Percentiles rank a stretch among this genome's conserved stretches.
phyloP scores from a whole-genome alignment of 2,797 vertebrate genomes.

The Euphonia xanthogaster region DNA sequence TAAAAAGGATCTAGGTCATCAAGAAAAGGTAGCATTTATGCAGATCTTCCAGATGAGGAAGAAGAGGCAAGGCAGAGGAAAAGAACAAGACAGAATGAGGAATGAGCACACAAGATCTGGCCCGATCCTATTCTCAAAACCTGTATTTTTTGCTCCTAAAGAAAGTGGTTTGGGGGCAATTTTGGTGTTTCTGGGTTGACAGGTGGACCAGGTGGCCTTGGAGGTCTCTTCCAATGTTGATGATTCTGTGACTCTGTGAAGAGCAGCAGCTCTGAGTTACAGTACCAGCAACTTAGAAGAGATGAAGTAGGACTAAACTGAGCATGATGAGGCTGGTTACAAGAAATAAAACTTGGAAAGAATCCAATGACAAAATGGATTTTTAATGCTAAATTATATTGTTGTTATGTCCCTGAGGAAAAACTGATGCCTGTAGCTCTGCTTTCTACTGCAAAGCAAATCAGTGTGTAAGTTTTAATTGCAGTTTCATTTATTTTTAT shows the following conservation, averaged over 20 bases:
- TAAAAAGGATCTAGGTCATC: background rate
- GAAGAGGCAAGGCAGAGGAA: background rate
- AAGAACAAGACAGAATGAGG: background rate
- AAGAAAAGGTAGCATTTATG: background rate
- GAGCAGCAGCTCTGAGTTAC: background rate
- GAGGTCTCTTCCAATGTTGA: background rate
- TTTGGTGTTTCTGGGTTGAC: background rate
- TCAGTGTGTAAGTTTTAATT: constrained; percentile 4
- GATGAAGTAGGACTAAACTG: background rate
- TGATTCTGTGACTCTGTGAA: background rate
- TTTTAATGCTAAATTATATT: constrained; percentile 2
- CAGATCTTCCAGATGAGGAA: background rate
- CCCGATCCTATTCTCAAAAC: background rate
- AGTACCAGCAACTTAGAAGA: background rate
- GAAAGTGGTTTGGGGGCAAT: rapidly evolving
- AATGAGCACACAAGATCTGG: background rate
- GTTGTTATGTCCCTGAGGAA: background rate
- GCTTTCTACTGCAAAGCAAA: background rate
- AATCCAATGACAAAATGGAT: background rate
- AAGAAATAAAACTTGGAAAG: background rate
- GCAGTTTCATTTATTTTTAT: constrained; percentile 1
- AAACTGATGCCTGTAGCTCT: background rate
- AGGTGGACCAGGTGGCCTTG: background rate
- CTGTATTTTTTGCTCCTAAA: background rate
- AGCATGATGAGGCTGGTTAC: background rate